phyloP scores from a whole-genome alignment of 2,797 vertebrate species.

The Apogon talboti region DNA sequence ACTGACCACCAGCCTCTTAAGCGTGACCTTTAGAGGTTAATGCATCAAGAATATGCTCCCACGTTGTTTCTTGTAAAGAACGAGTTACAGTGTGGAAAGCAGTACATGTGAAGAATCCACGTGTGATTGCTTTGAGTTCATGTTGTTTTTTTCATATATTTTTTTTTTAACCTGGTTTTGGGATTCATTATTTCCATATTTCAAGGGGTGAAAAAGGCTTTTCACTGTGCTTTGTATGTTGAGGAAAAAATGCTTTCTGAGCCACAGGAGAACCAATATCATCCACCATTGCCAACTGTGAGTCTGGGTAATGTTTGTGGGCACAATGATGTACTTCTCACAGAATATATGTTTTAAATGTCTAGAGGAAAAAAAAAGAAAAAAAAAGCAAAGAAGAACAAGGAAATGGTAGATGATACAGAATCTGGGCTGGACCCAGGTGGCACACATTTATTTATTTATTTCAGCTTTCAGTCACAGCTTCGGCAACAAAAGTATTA shows the following conservation, averaged over 20 bases:
- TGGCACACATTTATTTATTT: no score
- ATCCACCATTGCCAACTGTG: background rate
- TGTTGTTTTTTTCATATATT: background rate
- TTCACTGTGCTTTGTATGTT: constrained; percentile 6
- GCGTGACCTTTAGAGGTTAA: constrained; percentile 28
- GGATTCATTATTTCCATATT: constrained; percentile 10
- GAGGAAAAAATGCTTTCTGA: constrained; percentile 24
- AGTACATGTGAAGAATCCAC: background rate
- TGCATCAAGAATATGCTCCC: constrained; percentile 17
- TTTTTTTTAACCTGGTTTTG: constrained; percentile 1
- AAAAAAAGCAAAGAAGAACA: no score
- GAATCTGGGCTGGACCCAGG: no score
- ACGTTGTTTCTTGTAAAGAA: background rate
- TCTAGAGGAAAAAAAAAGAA: no score
- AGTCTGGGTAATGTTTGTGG: background rate
- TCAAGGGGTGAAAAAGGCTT: constrained; percentile 7
- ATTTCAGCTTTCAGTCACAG: no score
- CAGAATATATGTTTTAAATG: background rate
- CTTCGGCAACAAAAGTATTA: no score
- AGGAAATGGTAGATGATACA: no score
- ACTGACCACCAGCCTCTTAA: constrained; percentile 21
- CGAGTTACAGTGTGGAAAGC: background rate
- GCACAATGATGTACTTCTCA: background rate
- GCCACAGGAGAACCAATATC: constrained; percentile 5
- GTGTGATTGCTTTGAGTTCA: background rate